Conservation (phyloP, 2,113 vertebrate species). For the Pheucticus melanocephalus region DNA sequence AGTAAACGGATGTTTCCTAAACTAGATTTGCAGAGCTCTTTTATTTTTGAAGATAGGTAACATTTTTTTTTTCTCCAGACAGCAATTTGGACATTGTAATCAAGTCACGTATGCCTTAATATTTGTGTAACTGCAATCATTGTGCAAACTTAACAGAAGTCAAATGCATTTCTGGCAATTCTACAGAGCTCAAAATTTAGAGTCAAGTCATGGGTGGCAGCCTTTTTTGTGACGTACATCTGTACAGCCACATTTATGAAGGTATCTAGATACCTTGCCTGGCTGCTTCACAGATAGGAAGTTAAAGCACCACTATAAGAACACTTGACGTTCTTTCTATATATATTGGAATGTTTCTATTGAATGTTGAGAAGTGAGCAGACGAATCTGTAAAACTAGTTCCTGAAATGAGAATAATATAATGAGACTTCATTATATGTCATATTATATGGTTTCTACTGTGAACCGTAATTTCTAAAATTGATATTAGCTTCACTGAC, state of each 20-base stretch:
- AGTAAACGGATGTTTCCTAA: neutral
- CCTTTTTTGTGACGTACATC: neutral
- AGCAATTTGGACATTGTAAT: neutral
- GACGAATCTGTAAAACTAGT: neutral
- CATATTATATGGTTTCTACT: neutral
- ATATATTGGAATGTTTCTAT: neutral
- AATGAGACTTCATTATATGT: neutral
- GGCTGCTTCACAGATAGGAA: neutral
- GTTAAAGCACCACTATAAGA: neutral
- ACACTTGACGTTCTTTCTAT: neutral
- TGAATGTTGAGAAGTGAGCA: neutral
- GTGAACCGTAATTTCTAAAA: neutral
- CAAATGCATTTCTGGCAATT: neutral
- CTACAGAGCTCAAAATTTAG: neutral
- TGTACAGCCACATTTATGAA: neutral
- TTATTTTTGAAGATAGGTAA: neutral
- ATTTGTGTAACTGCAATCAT: neutral
- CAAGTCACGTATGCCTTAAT: neutral
- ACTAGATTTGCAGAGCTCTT: neutral
- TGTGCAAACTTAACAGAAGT: neutral
- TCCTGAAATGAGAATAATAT: neutral
- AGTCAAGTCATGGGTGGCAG: neutral
- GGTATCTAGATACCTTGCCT: neutral
- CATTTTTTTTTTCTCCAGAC: neutral
- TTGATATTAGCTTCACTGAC: neutral